phyloP scores from a whole-genome alignment of 2,113 vertebrate species.

The Perognathus longimembris region DNA sequence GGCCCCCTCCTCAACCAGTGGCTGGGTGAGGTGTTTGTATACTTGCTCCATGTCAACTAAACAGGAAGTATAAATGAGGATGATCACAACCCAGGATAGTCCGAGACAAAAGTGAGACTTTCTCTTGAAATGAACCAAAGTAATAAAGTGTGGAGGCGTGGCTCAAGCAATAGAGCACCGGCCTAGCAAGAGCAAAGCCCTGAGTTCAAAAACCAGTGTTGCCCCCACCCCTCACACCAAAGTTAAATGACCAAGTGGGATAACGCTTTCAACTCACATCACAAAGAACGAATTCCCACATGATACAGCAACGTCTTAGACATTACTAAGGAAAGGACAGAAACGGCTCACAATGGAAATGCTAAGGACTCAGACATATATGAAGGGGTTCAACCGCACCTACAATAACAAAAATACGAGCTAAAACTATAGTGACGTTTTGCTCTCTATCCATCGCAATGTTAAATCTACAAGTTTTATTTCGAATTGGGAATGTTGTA shows the following conservation, averaged over 20 bases:
- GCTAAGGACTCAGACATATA: not conserved
- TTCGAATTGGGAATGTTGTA: not conserved
- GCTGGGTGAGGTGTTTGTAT: too few species aligned
- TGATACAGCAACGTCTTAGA: not conserved
- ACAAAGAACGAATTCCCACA: not conserved
- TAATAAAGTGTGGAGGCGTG: too few species aligned
- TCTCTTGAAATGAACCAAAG: too few species aligned
- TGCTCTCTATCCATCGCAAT: not conserved
- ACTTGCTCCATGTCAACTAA: too few species aligned
- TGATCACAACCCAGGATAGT: too few species aligned
- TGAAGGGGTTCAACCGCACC: not conserved
- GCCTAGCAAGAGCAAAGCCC: too few species aligned
- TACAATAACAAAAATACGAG: not conserved
- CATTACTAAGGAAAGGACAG: constrained; percentile 24
- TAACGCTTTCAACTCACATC: not conserved
- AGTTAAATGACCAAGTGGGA: not conserved
- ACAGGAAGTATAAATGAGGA: too few species aligned
- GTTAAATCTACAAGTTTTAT: not conserved
- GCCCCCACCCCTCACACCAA: too few species aligned
- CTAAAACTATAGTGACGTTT: not conserved
- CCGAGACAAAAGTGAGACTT: too few species aligned
- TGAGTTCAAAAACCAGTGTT: too few species aligned
- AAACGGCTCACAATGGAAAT: not conserved
- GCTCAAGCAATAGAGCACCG: too few species aligned
- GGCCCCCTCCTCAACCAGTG: too few species aligned